A percentile compares a stretch with the other conserved stretches of the same genome.
These are phyloP conservation scores for Baronia brevicornis DNA, from an alignment of 2,888 invertebrate genomes.

Conservation along the genomic window DNA sequence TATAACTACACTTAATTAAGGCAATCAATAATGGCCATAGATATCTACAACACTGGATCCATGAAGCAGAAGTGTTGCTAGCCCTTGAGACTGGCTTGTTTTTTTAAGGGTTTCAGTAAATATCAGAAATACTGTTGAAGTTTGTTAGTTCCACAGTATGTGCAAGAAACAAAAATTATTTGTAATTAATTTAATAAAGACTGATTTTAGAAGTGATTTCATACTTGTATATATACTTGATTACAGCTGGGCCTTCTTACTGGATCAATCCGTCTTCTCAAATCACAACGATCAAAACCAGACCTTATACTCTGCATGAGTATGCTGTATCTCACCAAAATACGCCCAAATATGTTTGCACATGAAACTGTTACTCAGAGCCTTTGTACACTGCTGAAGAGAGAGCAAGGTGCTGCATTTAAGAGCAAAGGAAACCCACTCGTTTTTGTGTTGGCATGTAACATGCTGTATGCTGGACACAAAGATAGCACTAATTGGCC, in stretches of 20 bases:
- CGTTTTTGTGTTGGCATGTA: conserved; percentile 88
- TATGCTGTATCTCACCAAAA: conserved; percentile 86
- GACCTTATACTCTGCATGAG: conserved; percentile 86
- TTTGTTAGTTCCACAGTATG: too few species aligned
- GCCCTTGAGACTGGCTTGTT: too few species aligned
- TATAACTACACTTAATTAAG: too few species aligned
- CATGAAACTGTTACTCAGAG: conserved; percentile 86
- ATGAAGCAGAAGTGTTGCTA: too few species aligned
- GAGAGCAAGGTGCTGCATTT: conserved; percentile 82
- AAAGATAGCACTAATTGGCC: conserved; percentile 92
- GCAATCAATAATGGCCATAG: too few species aligned
- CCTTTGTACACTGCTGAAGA: conserved; percentile 86
- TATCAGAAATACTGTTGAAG: too few species aligned
- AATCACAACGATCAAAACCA: conserved; percentile 87
- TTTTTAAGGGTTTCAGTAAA: too few species aligned
- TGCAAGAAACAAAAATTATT: too few species aligned
- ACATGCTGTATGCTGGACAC: conserved; percentile 88
- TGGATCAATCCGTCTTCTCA: conserved; percentile 88
- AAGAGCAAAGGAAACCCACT: conserved; percentile 88
- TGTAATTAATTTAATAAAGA: neutral
- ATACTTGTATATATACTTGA: conserved; percentile 9
- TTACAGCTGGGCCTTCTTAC: conserved; percentile 84
- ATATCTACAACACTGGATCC: too few species aligned
- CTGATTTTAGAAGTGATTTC: neutral
- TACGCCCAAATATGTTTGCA: conserved; percentile 84